phyloP scores from a whole-genome alignment of 2,113 vertebrate species.

The Pipra filicauda region DNA sequence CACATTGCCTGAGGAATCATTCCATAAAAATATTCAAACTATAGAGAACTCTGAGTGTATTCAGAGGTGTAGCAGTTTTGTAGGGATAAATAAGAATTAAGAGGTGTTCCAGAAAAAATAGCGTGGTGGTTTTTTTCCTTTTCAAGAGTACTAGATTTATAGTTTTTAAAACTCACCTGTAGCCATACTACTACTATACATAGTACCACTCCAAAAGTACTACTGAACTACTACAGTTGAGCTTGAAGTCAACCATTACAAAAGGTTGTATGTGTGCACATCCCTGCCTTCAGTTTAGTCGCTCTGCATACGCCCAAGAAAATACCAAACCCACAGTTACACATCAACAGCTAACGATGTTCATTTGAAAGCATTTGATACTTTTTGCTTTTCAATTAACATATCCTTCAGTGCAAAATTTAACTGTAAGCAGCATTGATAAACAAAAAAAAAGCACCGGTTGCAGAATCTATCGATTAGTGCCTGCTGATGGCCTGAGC shows the following conservation, averaged over 20 bases:
- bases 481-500: constrained; percentile 74
- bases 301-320: background rate
- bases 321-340: background rate
- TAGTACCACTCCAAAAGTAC: background rate
- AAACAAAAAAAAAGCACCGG: constrained; percentile 57
- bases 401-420: constrained; percentile 21
- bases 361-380: constrained; percentile 33
- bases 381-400: background rate
- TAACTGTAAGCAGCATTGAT: constrained; percentile 39
- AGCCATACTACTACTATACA: background rate
- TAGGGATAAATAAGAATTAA: background rate
- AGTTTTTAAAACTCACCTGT: constrained; percentile 14
- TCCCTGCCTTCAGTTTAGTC: background rate
- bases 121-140: background rate
- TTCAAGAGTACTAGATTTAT: background rate
- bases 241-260: background rate
- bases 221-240: background rate
- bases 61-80: background rate
- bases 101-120: background rate
- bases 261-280: background rate
- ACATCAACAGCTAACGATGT: background rate
- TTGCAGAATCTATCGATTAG: constrained; percentile 63
- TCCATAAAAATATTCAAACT: background rate
- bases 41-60: background rate
- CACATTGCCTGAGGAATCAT: background rate